Evolutionary conservation across 1,140 invertebrate genomes (phyloP), one percentile per base, ranked within the genome.

Genomic region (Chrysopa pallens): DNA sequence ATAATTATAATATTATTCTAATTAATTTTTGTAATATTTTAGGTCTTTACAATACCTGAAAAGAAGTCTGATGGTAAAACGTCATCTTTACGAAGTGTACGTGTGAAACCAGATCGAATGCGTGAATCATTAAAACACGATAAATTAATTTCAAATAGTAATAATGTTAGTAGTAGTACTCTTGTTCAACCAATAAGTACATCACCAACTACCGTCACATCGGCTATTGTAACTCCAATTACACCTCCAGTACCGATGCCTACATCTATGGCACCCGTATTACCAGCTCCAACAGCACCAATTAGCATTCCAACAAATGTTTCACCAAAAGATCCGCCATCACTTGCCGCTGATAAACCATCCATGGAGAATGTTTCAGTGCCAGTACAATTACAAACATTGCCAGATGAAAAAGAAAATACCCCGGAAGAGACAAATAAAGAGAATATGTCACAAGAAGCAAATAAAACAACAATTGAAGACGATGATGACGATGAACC

Each of bases 21-120:
- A 23, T 23, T 5, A 3, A 23, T 23, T 23, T 29, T 42, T 37
- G 39, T 48, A 45, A 11, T 52, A 61, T 59, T 50, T 54, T 45
- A 56, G 55, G 42, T 52, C 57, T n/a, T 51, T 35, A 48, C 46
- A 31, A 39, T 37, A n/a, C 35, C 43, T 42, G 44, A 45, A 11
- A 42, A 43, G 31, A 50, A 49, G 38, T 38, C 52, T 23, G 57
- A 56, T 36, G 62, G 58, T 4, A 73, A 70, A 47, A 63, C 61
- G 1, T 70, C 71, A 8, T 70, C 70, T 6, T 46, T 74, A 17
- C 61, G 72, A 29, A 74, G 70, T 45, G 64, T 74, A n/a, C 59
- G 73, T 40, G 69, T 74, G 4, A 74, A 75, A 55, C 63, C 67
- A 13, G 64, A 78, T 54, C 60, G 73, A 52, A 12, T 59, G 54